Evolutionary conservation across 2,888 invertebrate genomes (phyloP), one percentile per base, ranked within the genome.

Genomic region (Philereme vetulata): DNA sequence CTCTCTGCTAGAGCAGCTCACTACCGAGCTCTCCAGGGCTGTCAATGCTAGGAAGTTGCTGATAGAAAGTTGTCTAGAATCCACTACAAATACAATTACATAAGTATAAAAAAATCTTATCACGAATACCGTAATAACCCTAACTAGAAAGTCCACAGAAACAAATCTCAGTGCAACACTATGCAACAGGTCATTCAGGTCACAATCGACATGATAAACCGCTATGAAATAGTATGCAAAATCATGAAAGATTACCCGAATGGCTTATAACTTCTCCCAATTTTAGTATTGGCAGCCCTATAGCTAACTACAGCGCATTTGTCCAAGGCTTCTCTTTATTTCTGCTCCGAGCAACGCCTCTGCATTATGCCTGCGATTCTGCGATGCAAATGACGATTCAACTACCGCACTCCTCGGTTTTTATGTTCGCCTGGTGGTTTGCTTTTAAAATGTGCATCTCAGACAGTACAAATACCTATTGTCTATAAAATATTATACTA

Each of bases 341-440:
- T 64, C 54, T 62, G 51, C 53, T 51, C 36, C 56, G 49, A 58
- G 44, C 52, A 53, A 49, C 56, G 56, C 51, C 64, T 53, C 51
- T 62, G 66, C 66, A 66, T 59, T 67, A 53, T 52, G 52, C 60
- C 48, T 43, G 46, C 51, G 51, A 65, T 62, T 56, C 65, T 62
- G 60, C 61, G 48, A 76, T 73, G 74, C 77, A 76, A 78, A 75
- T 75, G 72, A 71, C 70, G 65, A 67, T 62, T 60, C 61, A 70
- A 74, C 66, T 72, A 62, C 66, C 53, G 67, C 56, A 65, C 72
- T 72, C 60, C 65, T 67, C 62, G 52, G 63, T 67, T 72, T 72
- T 75, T 75, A 77, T 78, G 74, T 42, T 63, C 67, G 65, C 74
- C 75, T 76, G 71, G 74, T 75, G 60, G 64, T 72, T 72, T 72